Conservation (phyloP, 2,888 invertebrate genomes). For the Scaptomyza tumidula region DNA sequence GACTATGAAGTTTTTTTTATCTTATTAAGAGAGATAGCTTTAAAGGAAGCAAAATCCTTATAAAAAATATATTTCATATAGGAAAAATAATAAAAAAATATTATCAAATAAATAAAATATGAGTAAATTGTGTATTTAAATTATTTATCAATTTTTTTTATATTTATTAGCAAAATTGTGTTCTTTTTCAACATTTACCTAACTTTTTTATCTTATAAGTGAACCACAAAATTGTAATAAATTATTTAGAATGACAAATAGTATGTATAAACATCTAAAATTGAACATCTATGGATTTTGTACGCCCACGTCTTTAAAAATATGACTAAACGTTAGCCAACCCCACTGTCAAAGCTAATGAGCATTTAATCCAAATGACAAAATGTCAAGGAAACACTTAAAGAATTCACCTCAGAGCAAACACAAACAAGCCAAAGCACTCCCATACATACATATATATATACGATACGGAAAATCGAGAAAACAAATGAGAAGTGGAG, state of each 20-base stretch:
- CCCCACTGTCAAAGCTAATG: constrained; percentile 41
- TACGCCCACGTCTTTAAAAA: constrained; percentile 16
- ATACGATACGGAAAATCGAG: constrained; percentile 7
- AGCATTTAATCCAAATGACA: constrained; percentile 71
- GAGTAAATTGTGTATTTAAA: neutral
- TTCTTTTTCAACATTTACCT: too few relatives aligned
- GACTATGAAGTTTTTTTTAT: too few relatives aligned
- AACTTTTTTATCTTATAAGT: too few relatives aligned
- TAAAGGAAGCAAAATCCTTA: too few relatives aligned
- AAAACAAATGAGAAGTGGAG: constrained; percentile 3
- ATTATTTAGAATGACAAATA: neutral
- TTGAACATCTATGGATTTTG: neutral
- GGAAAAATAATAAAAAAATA: too few relatives aligned
- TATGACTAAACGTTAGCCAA: constrained; percentile 24
- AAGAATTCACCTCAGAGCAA: constrained; percentile 34
- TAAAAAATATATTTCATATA: too few relatives aligned
- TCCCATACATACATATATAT: neutral
- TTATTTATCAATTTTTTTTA: too few relatives aligned
- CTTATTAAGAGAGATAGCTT: too few relatives aligned
- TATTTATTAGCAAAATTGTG: too few relatives aligned
- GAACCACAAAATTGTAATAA: neutral
- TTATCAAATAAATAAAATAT: neutral
- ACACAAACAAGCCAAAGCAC: neutral
- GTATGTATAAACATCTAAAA: neutral
- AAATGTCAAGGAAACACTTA: constrained; percentile 67